Conservation (phyloP, 2,113 vertebrate species). For the Nothobranchius furzeri region DNA sequence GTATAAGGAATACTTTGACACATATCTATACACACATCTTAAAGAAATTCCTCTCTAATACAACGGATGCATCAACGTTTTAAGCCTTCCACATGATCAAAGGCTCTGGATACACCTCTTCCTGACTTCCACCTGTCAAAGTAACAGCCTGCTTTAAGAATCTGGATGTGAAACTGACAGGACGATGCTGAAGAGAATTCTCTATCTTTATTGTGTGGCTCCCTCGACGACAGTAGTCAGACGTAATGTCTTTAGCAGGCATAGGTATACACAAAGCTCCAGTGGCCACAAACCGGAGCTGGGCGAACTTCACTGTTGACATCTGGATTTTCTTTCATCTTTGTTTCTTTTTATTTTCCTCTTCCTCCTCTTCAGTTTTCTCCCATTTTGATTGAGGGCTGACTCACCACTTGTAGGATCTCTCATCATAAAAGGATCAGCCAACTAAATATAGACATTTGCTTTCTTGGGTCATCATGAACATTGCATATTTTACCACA, state of each 20-base stretch:
- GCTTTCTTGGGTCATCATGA: conserved; percentile 38
- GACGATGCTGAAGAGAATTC: conserved; percentile 69
- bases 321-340: conserved; percentile 82
- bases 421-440: conserved; percentile 63
- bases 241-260: conserved; percentile 82
- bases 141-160: conserved; percentile 27
- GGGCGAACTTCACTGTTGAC: conserved; percentile 82
- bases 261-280: conserved; percentile 79
- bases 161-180: conserved; percentile 1
- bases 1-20: too few relatives aligned
- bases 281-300: conserved; percentile 76
- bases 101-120: conserved; percentile 21
- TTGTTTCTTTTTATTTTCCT: conserved; percentile 61
- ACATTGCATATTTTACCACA: conserved; percentile 44
- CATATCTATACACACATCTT: not conserved
- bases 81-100: conserved; percentile 1
- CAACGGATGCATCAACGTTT: not conserved
- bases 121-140: conserved; percentile 44
- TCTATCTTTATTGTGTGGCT: conserved; percentile 65
- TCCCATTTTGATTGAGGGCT: conserved; percentile 63
- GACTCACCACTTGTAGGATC: conserved; percentile 62
- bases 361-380: conserved; percentile 34
- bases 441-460: conserved; percentile 70
- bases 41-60: not conserved
- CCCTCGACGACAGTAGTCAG: conserved; percentile 53